phyloP scores from a whole-genome alignment of 2,888 invertebrate species.

The Pseudococcus longispinus region DNA sequence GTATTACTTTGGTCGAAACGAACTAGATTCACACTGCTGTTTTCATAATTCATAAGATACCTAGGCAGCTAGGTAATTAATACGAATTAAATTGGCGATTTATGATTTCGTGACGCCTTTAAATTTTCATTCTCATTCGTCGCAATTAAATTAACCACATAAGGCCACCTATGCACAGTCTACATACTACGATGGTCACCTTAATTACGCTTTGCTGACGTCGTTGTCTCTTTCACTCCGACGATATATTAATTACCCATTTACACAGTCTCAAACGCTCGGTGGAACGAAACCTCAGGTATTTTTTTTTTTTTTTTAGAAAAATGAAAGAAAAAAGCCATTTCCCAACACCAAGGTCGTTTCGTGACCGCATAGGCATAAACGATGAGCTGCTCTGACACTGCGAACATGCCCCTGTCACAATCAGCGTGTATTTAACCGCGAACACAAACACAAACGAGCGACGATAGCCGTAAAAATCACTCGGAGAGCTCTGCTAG shows the following conservation, averaged over 20 bases:
- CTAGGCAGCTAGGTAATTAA: background rate
- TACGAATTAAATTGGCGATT: slow-evolving; percentile 18
- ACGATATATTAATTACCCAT: background rate
- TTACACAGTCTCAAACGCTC: too few species aligned
- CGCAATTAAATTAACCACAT: background rate
- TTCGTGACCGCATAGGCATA: background rate
- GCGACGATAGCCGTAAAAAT: background rate
- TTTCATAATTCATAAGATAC: slow-evolving; percentile 24
- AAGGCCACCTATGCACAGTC: slow-evolving; percentile 1
- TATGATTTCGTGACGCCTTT: background rate
- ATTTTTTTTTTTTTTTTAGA: too few species aligned
- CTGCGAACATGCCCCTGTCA: background rate
- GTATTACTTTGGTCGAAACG: background rate
- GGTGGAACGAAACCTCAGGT: background rate
- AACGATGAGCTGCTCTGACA: background rate
- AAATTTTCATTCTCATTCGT: background rate
- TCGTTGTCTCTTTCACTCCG: background rate
- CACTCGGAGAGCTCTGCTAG: background rate
- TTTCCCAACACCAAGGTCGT: background rate
- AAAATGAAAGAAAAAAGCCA: background rate
- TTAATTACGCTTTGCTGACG: slow-evolving; percentile 2
- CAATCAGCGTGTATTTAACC: background rate
- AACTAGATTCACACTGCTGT: background rate
- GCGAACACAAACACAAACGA: background rate
- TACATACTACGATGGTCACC: background rate